Evolutionary conservation across 2,797 vertebrate genomes (phyloP), one percentile per base, ranked within the genome.

Genomic region (Momotus momota): DNA sequence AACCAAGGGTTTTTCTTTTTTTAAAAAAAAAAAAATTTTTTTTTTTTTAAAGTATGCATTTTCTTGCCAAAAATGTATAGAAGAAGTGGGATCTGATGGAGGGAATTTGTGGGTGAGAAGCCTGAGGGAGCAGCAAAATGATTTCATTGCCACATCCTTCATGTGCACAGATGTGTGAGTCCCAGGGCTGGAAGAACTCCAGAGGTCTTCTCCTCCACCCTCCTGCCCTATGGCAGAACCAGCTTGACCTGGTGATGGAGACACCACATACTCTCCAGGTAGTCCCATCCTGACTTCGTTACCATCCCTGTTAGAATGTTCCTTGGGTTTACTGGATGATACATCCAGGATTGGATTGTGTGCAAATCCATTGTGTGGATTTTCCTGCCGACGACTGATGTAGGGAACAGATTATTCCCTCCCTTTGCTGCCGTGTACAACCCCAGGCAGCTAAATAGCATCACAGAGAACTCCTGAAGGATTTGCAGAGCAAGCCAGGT

Each of bases 81-180:
- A 94, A 94, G 89, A 94, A 94, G 90, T 94, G 84, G 88, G 87
- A 90, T 77, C 81, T 74, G 92, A 90, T 92, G 61, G 91, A 66
- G 78, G 66, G 72, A 95, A 96, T 93, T 94, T 90, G 93, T 94
- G 91, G 61, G 78, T 83, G 95, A 97, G 96, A 97, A 97, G 94
- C 94, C 93, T 95, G 79, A 97, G 88, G 94, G 93, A 97, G 85
- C 91, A 93, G 49, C 96, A 90, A 89, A 97, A 93, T 95, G 6
- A 97, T 97, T 97, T 97, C 88, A 93, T 96, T 73, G 19, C 94
- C 96, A 92, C 92, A 93, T 95, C 95, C 89, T 92, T 94, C 60
- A 17, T 91, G 66, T 81, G 62, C 93, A 84, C 93, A 92, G 71
- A 90, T 78, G 94, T 88, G 88, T 29, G 62, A n/a, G 86, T 94